A percentile compares a stretch with the other conserved stretches of the same genome.
These are phyloP conservation scores for Jaculus jaculus DNA, from an alignment of 2,113 vertebrate genomes.

Conservation along the genomic window DNA sequence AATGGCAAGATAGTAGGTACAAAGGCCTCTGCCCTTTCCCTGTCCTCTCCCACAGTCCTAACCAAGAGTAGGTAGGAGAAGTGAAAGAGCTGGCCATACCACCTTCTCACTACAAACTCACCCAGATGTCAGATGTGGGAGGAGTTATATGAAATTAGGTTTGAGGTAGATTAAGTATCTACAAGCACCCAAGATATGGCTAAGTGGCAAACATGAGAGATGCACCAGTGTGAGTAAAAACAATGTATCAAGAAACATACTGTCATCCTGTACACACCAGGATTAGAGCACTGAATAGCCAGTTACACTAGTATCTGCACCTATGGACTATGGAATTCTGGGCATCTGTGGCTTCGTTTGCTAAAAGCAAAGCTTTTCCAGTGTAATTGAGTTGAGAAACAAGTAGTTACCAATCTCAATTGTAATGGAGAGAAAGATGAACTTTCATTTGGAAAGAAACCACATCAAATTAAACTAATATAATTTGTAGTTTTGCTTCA, in stretches of 20 bases:
- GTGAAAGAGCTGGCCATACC: not conserved
- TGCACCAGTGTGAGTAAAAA: not conserved
- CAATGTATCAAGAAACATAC: not conserved
- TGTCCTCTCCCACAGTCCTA: not conserved
- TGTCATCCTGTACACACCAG: not conserved
- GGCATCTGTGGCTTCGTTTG: slow-evolving; percentile 13
- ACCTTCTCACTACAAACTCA: not conserved
- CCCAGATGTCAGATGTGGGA: not conserved
- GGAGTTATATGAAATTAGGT: not conserved
- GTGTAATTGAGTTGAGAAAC: slow-evolving; percentile 47
- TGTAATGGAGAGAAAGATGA: slow-evolving; percentile 36
- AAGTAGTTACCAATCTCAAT: not conserved
- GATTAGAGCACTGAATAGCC: not conserved
- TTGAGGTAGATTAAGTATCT: not conserved
- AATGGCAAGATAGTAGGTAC: not conserved
- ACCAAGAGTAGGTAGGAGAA: not conserved
- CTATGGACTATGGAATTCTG: slow-evolving; percentile 8
- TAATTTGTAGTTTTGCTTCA: slow-evolving; percentile 40
- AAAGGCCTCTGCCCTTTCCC: not conserved
- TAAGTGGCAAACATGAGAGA: not conserved
- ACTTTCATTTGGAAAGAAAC: slow-evolving; percentile 35
- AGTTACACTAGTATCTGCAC: not conserved
- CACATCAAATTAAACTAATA: slow-evolving; percentile 40
- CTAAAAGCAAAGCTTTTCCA: not conserved
- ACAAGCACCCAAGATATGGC: not conserved